Conservation (phyloP, 2,888 invertebrate genomes). For the Neocrepidodera transversa region DNA sequence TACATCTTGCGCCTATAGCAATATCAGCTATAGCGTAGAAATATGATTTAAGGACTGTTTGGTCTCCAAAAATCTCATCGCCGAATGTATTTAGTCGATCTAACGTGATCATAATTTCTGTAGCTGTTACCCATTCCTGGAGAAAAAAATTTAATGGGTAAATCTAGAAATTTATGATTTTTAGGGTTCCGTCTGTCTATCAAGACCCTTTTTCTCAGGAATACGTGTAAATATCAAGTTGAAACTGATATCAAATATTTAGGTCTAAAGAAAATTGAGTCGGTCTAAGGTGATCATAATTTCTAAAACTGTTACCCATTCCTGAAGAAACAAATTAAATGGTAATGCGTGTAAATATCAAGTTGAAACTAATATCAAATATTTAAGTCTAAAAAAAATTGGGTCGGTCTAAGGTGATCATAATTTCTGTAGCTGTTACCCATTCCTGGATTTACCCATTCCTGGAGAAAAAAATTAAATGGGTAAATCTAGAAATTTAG, state of each 20-base stretch:
- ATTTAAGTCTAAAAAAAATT: too few species aligned
- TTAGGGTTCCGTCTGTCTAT: too few species aligned
- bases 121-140: slow-evolving; percentile 97
- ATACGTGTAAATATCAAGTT: too few species aligned
- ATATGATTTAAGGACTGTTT: slow-evolving; percentile 92
- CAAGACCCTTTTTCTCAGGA: too few species aligned
- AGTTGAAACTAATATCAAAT: too few species aligned
- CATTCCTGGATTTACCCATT: too few species aligned
- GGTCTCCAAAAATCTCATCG: slow-evolving; percentile 94
- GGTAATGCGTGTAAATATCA: too few species aligned
- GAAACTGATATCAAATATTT: too few species aligned
- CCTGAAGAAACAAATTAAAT: slow-evolving; percentile 61
- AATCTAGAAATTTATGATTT: too few species aligned
- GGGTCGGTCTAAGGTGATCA: slow-evolving; percentile 86
- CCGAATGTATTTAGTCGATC: slow-evolving; percentile 97
- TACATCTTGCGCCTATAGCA: slow-evolving; percentile 88
- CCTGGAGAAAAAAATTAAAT: slow-evolving; percentile 58
- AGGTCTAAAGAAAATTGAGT: too few species aligned
- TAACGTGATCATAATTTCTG: slow-evolving; percentile 87
- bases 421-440: slow-evolving; percentile 96
- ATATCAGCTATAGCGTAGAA: slow-evolving; percentile 94
- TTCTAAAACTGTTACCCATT: slow-evolving; percentile 98
- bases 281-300: slow-evolving; percentile 89
- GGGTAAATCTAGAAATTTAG: too few species aligned
- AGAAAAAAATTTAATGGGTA: slow-evolving; percentile 9